Evolutionary conservation across 2,888 invertebrate species (phyloP).

Genomic region (Lithophane leautieri): DNA sequence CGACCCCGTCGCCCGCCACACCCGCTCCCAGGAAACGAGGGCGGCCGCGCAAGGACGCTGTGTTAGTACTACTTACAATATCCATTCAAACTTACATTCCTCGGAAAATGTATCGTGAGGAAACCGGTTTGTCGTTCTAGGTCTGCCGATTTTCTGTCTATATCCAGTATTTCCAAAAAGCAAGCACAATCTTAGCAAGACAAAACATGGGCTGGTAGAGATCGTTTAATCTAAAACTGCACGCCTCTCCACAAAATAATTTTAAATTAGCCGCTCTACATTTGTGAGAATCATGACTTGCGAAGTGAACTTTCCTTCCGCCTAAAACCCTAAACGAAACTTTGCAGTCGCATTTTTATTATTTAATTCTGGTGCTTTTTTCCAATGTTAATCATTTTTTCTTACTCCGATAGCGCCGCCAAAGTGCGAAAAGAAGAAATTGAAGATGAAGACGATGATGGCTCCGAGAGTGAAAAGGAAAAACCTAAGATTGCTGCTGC

Average conservation of each 20-base stretch:
- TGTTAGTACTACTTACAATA: slow-evolving; percentile 60
- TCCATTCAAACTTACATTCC: background rate
- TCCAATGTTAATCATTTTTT: background rate
- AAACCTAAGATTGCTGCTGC: slow-evolving; percentile 47
- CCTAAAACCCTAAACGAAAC: background rate
- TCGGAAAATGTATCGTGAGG: background rate
- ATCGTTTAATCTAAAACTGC: too few species aligned
- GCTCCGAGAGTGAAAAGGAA: slow-evolving; percentile 52
- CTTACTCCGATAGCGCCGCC: slow-evolving; percentile 69
- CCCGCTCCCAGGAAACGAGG: slow-evolving; percentile 78
- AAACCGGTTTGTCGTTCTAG: too few species aligned
- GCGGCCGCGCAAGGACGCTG: slow-evolving; percentile 80
- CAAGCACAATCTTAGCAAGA: too few species aligned
- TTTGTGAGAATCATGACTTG: too few species aligned
- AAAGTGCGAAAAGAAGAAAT: slow-evolving; percentile 78
- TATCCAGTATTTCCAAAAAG: too few species aligned
- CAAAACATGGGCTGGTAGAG: too few species aligned
- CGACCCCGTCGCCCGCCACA: slow-evolving; percentile 41
- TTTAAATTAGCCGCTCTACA: too few species aligned
- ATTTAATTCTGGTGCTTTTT: background rate
- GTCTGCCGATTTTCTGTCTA: too few species aligned
- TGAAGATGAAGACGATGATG: slow-evolving; percentile 64
- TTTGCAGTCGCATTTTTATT: background rate
- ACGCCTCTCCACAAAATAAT: too few species aligned
- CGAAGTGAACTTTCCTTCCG: background rate